These are phyloP conservation scores for Alviniconcha marisindica DNA, from an alignment of 1,140 invertebrate species.

Conservation along the genomic window DNA sequence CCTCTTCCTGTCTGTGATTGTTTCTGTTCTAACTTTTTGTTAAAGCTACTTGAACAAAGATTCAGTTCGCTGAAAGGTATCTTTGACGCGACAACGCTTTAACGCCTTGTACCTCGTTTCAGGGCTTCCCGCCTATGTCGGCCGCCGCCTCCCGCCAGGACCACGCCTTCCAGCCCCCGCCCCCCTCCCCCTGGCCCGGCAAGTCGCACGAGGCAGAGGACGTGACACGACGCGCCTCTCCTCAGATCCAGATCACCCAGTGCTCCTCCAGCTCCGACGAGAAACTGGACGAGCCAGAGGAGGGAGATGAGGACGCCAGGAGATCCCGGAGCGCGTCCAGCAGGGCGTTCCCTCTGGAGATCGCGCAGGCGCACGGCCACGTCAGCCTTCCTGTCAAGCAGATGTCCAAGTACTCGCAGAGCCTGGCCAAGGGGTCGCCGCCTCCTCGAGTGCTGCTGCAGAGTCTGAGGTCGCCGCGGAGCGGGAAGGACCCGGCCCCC, in stretches of 20 bases:
- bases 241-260: slow-evolving; percentile 19
- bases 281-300: slow-evolving; percentile 20
- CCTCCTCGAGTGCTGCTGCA: slow-evolving; percentile 57
- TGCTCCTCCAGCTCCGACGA: slow-evolving; percentile 36
- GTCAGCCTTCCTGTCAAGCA: background rate
- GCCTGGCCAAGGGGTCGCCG: slow-evolving; percentile 46
- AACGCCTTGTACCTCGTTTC: too few species aligned
- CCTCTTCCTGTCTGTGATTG: too few species aligned
- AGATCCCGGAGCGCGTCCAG: background rate
- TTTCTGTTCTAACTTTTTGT: too few species aligned
- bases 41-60: too few species aligned
- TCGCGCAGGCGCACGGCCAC: slow-evolving; percentile 15
- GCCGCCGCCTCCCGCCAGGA: background rate
- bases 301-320: background rate
- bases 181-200: slow-evolving; percentile 11
- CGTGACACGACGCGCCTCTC: slow-evolving; percentile 1
- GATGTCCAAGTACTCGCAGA: slow-evolving; percentile 24
- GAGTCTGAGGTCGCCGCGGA: slow-evolving; percentile 42
- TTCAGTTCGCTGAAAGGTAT: too few species aligned
- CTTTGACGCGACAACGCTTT: background rate
- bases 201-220: slow-evolving; percentile 54
- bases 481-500: slow-evolving; percentile 44
- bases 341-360: slow-evolving; percentile 11
- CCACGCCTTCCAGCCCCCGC: background rate
- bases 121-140: background rate